Percentiles rank a stretch among this genome's conserved stretches.
These are phyloP conservation scores for Tiphia femorata DNA, from an alignment of 2,888 invertebrate genomes.

Conservation along the genomic window DNA sequence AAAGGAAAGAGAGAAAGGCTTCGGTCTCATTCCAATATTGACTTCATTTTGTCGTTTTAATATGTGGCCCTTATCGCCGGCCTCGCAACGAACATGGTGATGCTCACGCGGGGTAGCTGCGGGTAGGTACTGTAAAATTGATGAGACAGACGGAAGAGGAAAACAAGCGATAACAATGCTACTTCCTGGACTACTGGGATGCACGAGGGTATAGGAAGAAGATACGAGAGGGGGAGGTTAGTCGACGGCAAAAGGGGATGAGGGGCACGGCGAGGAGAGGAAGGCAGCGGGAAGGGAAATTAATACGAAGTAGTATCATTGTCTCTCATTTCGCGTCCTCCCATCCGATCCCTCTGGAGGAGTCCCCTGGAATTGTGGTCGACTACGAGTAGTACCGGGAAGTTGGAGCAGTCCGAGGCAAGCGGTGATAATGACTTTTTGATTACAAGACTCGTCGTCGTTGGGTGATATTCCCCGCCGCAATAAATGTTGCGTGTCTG, in stretches of 20 bases:
- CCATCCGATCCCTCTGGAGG: constrained; percentile 31
- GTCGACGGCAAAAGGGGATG: constrained; percentile 27
- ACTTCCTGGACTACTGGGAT: constrained; percentile 34
- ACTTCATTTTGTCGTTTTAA: no score
- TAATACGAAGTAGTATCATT: constrained; percentile 59
- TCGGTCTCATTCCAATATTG: no score
- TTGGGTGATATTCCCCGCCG: no score
- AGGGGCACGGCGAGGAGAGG: constrained; percentile 17
- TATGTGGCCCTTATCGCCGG: no score
- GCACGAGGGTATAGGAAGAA: constrained; percentile 10
- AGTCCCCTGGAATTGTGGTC: constrained; percentile 49
- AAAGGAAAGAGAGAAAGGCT: no score
- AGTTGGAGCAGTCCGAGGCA: constrained; percentile 37
- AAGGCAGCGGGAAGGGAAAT: constrained; percentile 43
- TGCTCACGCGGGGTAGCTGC: constrained; percentile 1
- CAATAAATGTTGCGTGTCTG: no score
- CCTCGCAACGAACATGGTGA: no score
- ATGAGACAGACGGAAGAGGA: constrained; percentile 47
- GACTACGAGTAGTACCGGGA: constrained; percentile 28
- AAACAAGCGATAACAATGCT: constrained; percentile 53
- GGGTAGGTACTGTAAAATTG: constrained; percentile 28
- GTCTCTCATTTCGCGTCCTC: constrained; percentile 45
- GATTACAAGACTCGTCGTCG: constrained; percentile 53
- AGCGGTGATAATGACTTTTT: constrained; percentile 60
- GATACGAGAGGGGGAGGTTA: constrained; percentile 13